Evolutionary conservation across 2,113 vertebrate genomes (phyloP), one percentile per base, ranked within the genome.

Genomic region (Ceuthmochares aereus): DNA sequence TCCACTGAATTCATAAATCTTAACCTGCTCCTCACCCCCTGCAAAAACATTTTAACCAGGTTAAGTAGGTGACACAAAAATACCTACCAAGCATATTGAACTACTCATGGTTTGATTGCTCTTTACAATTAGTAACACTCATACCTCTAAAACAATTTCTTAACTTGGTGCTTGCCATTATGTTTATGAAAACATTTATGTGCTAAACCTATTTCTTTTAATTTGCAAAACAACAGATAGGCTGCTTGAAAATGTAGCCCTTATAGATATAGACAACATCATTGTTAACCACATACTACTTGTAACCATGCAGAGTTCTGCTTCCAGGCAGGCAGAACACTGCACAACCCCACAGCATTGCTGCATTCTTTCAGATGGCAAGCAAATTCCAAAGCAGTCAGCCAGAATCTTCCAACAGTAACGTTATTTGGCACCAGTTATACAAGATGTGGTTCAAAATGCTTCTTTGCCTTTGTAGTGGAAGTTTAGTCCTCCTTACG

Each of bases 21-120:
- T n/a, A 95, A 32, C 20, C 76, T 59, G 8, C 97, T 96, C 82
- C 96, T 98, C 69, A 98, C 96, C 90, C 97, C 96, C 99, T 99
- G 96, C 18, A 96, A 93, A 91, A 63, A 93, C 42, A 87, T 59
- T 29, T 68, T 10, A 51, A 59, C 14, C 6, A 27, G 17, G 14
- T 85, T 82, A 94, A 76, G 72, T 1, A 21, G 63, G 29, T n/a
- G 14, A 36, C 14, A 27, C n/a, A 66, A 52, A 74, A 45, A 11
- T 14, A 91, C 27, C 25, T 45, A 13, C 59, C 0, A 0, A 55
- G 55, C 22, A n/a, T 0, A 4, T 0, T 30, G n/a, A 32, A 12
- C n/a, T 2, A 43, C 18, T 25, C 4, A 0, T 0, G 25, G 27
- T 14, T 36, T 37, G 32, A 14, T 42, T 60, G 12, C 36, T 60